Evolutionary conservation across 2,888 invertebrate species (phyloP).

Genomic region (Argyra leucocephala): DNA sequence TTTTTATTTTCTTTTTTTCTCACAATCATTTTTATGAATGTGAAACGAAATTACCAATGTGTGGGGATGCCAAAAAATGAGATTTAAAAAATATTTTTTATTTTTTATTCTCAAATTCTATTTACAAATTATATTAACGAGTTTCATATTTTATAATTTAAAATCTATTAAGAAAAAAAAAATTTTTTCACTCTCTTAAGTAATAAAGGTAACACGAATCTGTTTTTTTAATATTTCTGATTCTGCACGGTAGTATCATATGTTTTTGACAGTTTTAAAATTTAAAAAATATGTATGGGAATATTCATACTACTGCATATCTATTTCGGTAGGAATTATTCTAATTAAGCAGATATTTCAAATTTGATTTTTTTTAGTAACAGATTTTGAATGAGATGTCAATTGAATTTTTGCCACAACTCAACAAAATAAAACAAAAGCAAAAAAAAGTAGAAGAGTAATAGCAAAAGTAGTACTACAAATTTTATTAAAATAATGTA

Average conservation of each 20-base stretch:
- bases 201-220: background rate
- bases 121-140: background rate
- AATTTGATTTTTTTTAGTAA: too few species aligned
- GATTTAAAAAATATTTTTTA: background rate
- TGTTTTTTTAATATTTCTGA: background rate
- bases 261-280: background rate
- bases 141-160: background rate
- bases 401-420: too few species aligned
- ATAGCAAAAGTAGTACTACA: too few species aligned
- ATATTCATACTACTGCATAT: too few species aligned
- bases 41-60: background rate
- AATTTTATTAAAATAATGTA: too few species aligned
- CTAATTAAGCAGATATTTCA: too few species aligned
- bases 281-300: too few species aligned
- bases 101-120: background rate
- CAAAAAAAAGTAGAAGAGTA: too few species aligned
- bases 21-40: background rate
- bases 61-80: background rate
- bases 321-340: too few species aligned
- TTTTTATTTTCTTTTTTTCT: background rate
- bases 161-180: background rate
- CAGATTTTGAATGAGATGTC: too few species aligned
- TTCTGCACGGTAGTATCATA: background rate
- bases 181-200: background rate
- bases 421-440: too few species aligned